Percentiles rank a stretch among this genome's conserved stretches.
phyloP scores from a whole-genome alignment of 2,113 vertebrate genomes.

The Paracanthobrama guichenoti region DNA sequence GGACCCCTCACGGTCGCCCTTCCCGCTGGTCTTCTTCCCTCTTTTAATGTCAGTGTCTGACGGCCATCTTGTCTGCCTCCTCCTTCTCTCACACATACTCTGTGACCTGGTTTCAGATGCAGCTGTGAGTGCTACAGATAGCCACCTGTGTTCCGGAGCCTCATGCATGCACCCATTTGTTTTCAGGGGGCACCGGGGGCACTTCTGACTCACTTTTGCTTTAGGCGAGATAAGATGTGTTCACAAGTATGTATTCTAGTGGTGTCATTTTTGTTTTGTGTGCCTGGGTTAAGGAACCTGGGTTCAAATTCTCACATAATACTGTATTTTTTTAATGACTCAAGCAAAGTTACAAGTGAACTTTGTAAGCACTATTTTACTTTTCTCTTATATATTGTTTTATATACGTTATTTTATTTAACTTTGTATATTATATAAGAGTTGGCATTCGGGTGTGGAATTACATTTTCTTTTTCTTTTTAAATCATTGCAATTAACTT shows the following conservation, averaged over 20 bases:
- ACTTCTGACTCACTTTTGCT: background rate
- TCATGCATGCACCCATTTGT: background rate
- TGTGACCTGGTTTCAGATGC: constrained; percentile 48
- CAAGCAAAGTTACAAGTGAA: background rate
- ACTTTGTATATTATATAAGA: background rate
- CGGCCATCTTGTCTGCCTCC: constrained; percentile 20
- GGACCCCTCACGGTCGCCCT: background rate
- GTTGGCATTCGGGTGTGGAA: background rate
- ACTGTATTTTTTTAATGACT: background rate
- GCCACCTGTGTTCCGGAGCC: constrained; percentile 47
- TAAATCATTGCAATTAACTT: background rate
- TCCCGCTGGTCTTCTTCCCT: constrained; percentile 33
- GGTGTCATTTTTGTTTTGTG: background rate
- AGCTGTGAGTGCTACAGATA: constrained; percentile 16
- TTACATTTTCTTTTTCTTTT: background rate
- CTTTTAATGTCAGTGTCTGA: constrained; percentile 35
- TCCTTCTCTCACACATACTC: constrained; percentile 31
- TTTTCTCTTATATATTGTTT: background rate
- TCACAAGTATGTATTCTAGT: no score
- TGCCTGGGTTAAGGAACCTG: background rate
- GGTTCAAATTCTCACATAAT: background rate
- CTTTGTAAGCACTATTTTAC: background rate
- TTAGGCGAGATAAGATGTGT: constrained; percentile 1
- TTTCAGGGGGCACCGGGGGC: background rate
- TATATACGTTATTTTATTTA: background rate